Conservation (phyloP, 2,797 vertebrate species). For the Podarcis siculus region DNA sequence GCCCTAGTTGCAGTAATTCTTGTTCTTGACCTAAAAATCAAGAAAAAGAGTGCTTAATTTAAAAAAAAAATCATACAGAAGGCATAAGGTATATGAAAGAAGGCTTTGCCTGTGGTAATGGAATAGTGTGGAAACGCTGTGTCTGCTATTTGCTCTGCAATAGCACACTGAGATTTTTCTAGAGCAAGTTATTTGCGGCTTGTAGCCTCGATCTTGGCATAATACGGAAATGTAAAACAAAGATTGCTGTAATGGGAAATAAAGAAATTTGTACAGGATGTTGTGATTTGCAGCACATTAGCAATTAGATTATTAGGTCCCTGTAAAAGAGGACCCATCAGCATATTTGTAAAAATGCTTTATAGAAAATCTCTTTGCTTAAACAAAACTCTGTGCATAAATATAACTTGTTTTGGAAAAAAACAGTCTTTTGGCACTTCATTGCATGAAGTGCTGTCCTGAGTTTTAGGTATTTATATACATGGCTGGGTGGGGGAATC, state of each 20-base stretch:
- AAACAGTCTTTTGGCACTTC: too few species aligned
- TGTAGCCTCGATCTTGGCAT: background rate
- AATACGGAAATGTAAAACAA: background rate
- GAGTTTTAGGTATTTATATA: too few species aligned
- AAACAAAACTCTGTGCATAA: background rate
- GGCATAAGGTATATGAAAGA: background rate
- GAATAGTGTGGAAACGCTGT: background rate
- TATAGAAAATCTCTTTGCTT: background rate
- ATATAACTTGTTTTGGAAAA: background rate
- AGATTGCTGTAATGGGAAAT: background rate
- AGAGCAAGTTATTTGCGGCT: background rate
- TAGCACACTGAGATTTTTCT: background rate
- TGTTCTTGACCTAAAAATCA: background rate
- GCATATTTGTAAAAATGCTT: too few species aligned
- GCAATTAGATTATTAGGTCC: background rate
- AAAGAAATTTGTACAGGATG: background rate
- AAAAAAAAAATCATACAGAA: background rate
- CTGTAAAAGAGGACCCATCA: background rate
- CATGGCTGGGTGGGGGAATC: too few species aligned
- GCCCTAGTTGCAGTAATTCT: background rate
- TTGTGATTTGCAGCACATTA: background rate
- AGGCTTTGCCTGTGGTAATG: background rate
- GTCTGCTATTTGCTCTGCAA: background rate
- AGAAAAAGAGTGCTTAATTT: background rate
- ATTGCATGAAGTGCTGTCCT: too few species aligned